Percentiles rank a stretch among this genome's conserved stretches.
Evolutionary conservation across 2,113 vertebrate species (phyloP).

Genomic region (Tichodroma muraria): DNA sequence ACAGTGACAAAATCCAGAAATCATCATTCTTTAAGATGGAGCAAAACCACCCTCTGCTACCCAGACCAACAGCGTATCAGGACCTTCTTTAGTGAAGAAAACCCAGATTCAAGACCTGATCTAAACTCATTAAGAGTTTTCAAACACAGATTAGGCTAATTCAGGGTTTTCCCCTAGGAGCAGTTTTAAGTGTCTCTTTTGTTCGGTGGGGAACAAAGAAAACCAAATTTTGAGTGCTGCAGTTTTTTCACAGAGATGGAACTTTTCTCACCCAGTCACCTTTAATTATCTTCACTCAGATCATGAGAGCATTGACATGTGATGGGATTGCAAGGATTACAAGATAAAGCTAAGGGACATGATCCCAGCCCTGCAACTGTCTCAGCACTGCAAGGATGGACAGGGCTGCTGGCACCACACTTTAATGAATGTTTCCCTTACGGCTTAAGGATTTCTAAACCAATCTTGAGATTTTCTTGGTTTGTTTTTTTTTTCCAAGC

Average conservation of each 20-base stretch:
- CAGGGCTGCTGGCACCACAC: not conserved
- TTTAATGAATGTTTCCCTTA: not conserved
- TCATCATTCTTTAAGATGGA: not conserved
- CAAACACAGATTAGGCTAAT: conserved; percentile 4
- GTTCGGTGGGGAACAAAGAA: not conserved
- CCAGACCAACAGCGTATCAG: not conserved
- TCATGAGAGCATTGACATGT: not conserved
- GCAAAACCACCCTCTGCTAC: not conserved
- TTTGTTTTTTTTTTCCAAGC: not conserved
- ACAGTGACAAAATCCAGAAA: not conserved
- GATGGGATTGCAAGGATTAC: not conserved
- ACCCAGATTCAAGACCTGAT: not conserved
- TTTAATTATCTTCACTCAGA: not conserved
- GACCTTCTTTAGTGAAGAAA: not conserved
- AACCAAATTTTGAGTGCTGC: not conserved
- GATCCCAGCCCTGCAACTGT: not conserved
- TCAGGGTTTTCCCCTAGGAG: not conserved
- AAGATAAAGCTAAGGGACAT: not conserved
- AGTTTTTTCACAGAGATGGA: not conserved
- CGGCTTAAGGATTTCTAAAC: not conserved
- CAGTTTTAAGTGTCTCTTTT: not conserved
- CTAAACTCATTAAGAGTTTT: not conserved
- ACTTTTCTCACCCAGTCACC: not conserved
- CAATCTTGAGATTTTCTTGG: not conserved
- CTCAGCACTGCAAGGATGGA: not conserved